Percentiles rank a stretch among this genome's conserved stretches.
Conservation (phyloP, 2,797 vertebrate genomes). For the Acrossocheilus wenchowensis region DNA sequence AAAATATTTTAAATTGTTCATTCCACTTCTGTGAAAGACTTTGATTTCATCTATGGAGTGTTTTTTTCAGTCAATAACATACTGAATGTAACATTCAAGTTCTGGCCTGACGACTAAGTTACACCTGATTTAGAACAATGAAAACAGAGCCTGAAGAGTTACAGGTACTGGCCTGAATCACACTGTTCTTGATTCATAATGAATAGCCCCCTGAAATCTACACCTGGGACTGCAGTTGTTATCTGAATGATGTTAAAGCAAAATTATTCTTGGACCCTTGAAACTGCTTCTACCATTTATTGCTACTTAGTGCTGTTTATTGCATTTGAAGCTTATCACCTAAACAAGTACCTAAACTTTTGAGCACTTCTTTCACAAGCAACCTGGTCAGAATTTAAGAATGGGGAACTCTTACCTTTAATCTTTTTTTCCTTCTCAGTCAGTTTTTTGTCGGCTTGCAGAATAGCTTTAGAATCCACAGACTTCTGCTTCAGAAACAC, state of each 20-base stretch:
- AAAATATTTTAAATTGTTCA: background rate
- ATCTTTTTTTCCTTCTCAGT: constrained; percentile 57
- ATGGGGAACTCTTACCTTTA: constrained; percentile 38
- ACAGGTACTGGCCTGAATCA: too few relatives aligned
- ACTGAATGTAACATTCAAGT: background rate
- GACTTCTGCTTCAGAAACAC: constrained; percentile 57
- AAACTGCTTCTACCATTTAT: background rate
- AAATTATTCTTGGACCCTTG: background rate
- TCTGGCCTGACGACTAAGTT: background rate
- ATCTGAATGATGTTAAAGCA: too few relatives aligned
- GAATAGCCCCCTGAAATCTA: background rate
- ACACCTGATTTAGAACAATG: background rate
- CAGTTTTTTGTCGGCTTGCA: constrained; percentile 60
- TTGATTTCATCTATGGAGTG: background rate
- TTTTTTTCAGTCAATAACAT: background rate
- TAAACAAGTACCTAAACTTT: background rate
- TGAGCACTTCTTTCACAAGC: background rate
- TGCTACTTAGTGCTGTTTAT: background rate
- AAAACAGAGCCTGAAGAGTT: background rate
- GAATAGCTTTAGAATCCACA: constrained; percentile 57
- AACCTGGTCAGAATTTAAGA: background rate
- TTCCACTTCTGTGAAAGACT: background rate
- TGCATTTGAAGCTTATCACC: background rate
- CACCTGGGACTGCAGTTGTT: too few relatives aligned
- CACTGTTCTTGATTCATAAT: background rate